These are phyloP conservation scores for Indri indri DNA, from an alignment of 2,113 vertebrate genomes.

Conservation along the genomic window DNA sequence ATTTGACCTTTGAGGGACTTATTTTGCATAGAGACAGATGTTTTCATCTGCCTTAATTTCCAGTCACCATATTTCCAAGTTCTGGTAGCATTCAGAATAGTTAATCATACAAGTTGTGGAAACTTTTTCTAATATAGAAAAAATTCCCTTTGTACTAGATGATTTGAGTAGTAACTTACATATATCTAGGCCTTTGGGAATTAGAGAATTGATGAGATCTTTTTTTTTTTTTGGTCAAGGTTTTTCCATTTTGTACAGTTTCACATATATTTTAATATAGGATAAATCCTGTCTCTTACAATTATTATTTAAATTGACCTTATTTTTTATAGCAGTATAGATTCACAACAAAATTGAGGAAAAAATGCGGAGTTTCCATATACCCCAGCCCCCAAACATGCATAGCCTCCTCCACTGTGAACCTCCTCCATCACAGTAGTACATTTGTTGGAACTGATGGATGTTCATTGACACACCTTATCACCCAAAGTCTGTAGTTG, in stretches of 20 bases:
- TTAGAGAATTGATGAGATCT: background rate
- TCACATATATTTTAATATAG: background rate
- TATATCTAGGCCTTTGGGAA: background rate
- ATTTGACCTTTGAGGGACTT: constrained; percentile 20
- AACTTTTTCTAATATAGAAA: constrained; percentile 15
- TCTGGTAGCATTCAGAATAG: constrained; percentile 29
- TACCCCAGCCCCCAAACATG: rapidly evolving
- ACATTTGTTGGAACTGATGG: background rate
- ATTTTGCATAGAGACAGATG: constrained; percentile 36
- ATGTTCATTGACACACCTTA: background rate
- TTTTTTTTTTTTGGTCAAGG: background rate
- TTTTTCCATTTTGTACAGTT: background rate
- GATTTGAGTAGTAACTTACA: background rate
- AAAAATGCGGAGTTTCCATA: background rate
- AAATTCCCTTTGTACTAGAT: background rate
- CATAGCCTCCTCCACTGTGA: background rate
- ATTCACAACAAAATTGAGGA: background rate
- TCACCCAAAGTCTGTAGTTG: background rate
- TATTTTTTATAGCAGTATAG: background rate
- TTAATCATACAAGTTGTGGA: background rate
- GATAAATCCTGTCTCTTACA: background rate
- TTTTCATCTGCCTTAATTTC: constrained; percentile 60
- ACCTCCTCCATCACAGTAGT: background rate
- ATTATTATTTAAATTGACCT: background rate
- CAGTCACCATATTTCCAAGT: background rate